Evolutionary conservation across 2,888 invertebrate genomes (phyloP), one percentile per base, ranked within the genome.

Genomic region (Acleris sparsana): DNA sequence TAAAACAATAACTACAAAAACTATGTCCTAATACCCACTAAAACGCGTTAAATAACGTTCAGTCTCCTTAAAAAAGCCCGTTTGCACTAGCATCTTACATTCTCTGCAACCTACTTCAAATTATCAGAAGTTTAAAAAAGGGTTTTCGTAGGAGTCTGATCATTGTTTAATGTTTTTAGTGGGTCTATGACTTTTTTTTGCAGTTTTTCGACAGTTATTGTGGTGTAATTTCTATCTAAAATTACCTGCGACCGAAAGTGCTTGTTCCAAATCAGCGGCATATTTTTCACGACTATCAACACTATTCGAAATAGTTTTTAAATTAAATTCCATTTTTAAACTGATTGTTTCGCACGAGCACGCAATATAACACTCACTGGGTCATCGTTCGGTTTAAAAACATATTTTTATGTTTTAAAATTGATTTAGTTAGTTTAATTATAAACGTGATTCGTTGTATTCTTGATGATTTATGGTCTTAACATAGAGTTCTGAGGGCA

Each of bases 191-290:
- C n/a, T 3, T 13, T 39, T 4, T 39, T 11, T 13, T 13, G 13
- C 13, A 39, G 39, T 13, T 39, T 4, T 13, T 13, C 13, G 39
- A 39, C 13, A 39, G 1, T 16, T 17, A 29, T n/a, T 16, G 33
- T n/a, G n/a, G 2, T 4, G 2, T 5, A 7, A 43, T 13, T 51
- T 11, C 17, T 7, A 46, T 46, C 6, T 46, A n/a, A 44, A 66
- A 56, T 67, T 60, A 79, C 82, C 82, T 60, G 78, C 80, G 3
- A 80, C 74, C 49, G 80, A 71, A 22, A 90, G 75, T 5, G 89
- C 89, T 48, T 88, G 83, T 25, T 89, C 89, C 78, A 89, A 78
- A 75, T 88, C 85, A 5, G 82, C 80, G 2, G 78, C 75, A 70
- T 76, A 70, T 62, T 80, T 77, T 5, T 79, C 78, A 68, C 70